Base-by-base conservation (phyloP, 2,797 vertebrate species). In the Cheirogaleus major region DNA sequence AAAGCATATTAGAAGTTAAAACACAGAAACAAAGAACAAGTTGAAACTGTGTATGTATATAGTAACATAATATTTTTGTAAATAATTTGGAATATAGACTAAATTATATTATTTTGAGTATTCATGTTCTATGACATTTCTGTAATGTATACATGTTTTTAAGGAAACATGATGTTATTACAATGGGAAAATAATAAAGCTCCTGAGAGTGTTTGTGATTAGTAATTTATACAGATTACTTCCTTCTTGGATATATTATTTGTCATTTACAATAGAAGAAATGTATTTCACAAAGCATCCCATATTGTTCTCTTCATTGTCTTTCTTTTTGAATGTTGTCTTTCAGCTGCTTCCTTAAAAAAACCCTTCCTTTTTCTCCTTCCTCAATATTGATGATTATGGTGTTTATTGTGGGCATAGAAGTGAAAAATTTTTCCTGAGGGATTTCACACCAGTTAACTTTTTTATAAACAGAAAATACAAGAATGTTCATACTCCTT, bases 331-430 rank as follows among this genome's bases (percentile, higher is more conserved):
- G 43, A 89, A 69, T 79, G 22, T 82, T 30, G 4, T 80, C 25
- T 95, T 91, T 94, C 35, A 73, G 14, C 8, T 57, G 27, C 32
- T 89, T 69, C 50, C 79, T 93, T 80, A 75, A 73, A 52, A 94
- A 91, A 67, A n/a, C 7, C 3, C 2, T 73, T 72, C 7, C 25
- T 55, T 83, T 83, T 55, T 88, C 15, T 85, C 5, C 22, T 73
- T 90, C 20, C 35, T 45, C 88, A 75, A 30, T 89, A 75, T 45
- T 52, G 50, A 80, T 79, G 63, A 7, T 38, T 81, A 25, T 76
- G 13, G 70, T 55, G 3, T 79, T 92, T 95, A 59, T n/a, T 70
- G 22, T 63, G 70, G 80, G 10, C 22, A 72, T 20, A 86, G 14
- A 76, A 50, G 12, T 63, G 35, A 78, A 89, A 81, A 87, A 8